Percentiles rank a stretch among this genome's conserved stretches.
phyloP scores from a whole-genome alignment of 2,888 invertebrate genomes.

The Osmoderma eremita region DNA sequence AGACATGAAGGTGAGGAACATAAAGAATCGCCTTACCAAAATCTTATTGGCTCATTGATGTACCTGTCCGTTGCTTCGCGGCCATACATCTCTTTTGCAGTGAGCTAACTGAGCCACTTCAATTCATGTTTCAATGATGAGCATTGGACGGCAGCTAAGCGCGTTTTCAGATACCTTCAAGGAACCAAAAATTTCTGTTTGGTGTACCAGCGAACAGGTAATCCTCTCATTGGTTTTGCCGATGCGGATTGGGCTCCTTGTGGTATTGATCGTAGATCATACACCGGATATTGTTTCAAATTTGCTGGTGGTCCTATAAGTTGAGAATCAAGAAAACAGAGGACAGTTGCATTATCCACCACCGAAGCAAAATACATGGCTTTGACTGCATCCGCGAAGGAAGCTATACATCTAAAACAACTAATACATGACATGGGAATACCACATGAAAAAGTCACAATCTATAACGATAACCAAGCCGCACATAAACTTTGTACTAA shows the following conservation, averaged over 20 bases:
- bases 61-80: not conserved
- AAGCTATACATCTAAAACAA: conserved; percentile 42
- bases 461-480: not conserved
- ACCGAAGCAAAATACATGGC: conserved; percentile 49
- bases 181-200: not conserved
- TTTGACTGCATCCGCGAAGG: conserved; percentile 45
- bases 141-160: no score
- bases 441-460: not conserved
- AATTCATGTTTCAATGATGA: not conserved
- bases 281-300: conserved; percentile 47
- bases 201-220: not conserved
- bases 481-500: not conserved
- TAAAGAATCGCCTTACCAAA: conserved; percentile 5
- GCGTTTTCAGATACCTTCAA: no score
- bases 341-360: conserved; percentile 47
- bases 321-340: conserved; percentile 48
- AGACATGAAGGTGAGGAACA: not conserved
- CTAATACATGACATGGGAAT: conserved; percentile 4
- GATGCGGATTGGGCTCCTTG: conserved; percentile 39
- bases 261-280: conserved; percentile 45
- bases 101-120: conserved; percentile 1
- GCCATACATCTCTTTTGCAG: conserved; percentile 1
- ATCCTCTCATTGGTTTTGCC: not conserved
- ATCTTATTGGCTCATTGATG: conserved; percentile 1
- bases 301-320: conserved; percentile 40